A percentile compares a stretch with the other conserved stretches of the same genome.
These are phyloP conservation scores for Cettia cetti DNA, from an alignment of 2,113 vertebrate species.

Conservation along the genomic window DNA sequence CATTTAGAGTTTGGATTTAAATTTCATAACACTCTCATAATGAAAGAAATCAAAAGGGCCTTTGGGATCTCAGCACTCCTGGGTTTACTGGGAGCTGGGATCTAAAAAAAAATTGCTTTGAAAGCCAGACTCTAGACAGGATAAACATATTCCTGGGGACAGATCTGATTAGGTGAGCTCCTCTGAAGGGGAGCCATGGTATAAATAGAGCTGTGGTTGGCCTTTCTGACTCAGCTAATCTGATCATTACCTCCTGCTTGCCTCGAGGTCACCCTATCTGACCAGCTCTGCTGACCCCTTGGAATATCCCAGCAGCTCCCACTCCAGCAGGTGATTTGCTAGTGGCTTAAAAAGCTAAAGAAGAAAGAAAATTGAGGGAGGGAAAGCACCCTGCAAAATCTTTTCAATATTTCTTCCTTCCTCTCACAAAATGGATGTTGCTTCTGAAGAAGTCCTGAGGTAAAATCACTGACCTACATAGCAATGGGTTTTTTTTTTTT, in stretches of 20 bases:
- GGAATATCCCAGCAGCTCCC: neutral
- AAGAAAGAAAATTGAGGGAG: neutral
- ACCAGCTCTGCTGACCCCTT: neutral
- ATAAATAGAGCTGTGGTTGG: neutral
- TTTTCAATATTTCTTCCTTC: neutral
- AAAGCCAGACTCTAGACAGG: neutral
- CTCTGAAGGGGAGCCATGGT: neutral
- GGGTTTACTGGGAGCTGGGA: neutral
- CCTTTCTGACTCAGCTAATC: neutral
- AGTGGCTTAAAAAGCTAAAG: neutral
- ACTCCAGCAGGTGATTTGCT: neutral
- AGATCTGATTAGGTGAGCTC: neutral
- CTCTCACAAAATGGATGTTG: neutral
- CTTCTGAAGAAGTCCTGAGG: neutral
- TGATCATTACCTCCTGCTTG: neutral
- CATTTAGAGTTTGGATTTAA: neutral
- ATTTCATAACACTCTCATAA: neutral
- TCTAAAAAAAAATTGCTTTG: neutral
- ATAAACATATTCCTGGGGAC: neutral
- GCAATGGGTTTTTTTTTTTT: neutral
- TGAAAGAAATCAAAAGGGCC: neutral
- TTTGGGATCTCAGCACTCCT: neutral
- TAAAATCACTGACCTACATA: neutral
- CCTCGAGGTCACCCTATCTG: neutral
- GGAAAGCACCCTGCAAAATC: neutral